Percentiles rank a stretch among this genome's conserved stretches.
These are phyloP conservation scores for Cryptus viduatorius DNA, from an alignment of 2,888 invertebrate species.

Conservation along the genomic window DNA sequence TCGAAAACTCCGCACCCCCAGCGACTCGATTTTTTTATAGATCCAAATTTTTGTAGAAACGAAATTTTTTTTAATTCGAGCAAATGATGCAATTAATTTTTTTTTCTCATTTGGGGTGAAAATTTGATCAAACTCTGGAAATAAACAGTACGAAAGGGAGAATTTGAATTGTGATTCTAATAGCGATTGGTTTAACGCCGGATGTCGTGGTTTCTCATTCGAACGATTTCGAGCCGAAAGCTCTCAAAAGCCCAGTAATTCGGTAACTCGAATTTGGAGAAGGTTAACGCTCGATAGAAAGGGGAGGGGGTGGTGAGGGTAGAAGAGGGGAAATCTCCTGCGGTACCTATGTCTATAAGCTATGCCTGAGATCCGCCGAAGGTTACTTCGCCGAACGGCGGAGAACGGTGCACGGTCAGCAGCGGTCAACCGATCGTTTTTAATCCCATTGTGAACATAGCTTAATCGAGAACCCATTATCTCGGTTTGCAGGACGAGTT, in stretches of 20 bases:
- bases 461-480: conserved; percentile 84
- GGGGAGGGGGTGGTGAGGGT: background rate
- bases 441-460: conserved; percentile 83
- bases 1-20: background rate
- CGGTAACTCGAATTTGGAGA: conserved; percentile 57
- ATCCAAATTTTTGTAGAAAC: no score
- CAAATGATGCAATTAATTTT: background rate
- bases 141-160: background rate
- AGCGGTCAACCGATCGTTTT: conserved; percentile 83
- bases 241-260: conserved; percentile 50
- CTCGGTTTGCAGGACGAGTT: conserved; percentile 59
- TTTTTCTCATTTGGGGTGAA: background rate
- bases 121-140: background rate
- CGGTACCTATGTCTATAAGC: conserved; percentile 33
- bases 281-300: conserved; percentile 12
- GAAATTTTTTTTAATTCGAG: background rate
- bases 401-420: conserved; percentile 79
- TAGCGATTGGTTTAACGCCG: background rate
- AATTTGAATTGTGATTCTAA: background rate
- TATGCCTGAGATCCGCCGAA: conserved; percentile 50
- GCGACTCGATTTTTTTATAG: background rate
- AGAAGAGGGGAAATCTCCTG: conserved; percentile 42
- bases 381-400: conserved; percentile 72
- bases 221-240: conserved; percentile 37
- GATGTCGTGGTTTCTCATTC: conserved; percentile 37